A percentile compares a stretch with the other conserved stretches of the same genome.
These are phyloP conservation scores for Nasonia vitripennis DNA, from an alignment of 1,140 invertebrate species.

Conservation along the genomic window DNA sequence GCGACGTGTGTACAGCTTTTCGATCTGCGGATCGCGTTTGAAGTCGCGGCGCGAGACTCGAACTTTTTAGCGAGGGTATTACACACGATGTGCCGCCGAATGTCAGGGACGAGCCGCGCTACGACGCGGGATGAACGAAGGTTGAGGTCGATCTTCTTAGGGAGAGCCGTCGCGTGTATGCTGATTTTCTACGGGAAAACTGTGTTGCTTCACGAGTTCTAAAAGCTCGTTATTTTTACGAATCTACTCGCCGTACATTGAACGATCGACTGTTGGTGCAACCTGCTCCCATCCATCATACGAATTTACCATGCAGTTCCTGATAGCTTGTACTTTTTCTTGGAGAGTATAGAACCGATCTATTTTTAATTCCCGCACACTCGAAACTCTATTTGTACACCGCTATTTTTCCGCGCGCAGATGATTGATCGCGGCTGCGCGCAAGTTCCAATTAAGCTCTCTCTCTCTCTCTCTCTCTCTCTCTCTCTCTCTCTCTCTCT, in stretches of 20 bases:
- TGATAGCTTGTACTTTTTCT: not conserved
- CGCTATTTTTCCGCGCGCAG: not conserved
- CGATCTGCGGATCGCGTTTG: not conserved
- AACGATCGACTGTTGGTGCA: not conserved
- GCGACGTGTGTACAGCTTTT: not conserved
- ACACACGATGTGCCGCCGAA: not conserved
- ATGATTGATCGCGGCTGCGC: not conserved
- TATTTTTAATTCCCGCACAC: not conserved
- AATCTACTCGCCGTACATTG: not conserved
- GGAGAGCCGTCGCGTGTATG: not conserved
- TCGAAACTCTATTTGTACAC: not conserved
- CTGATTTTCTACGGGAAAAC: not conserved
- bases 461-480: no score
- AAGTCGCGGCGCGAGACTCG: not conserved
- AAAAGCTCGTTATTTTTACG: not conserved
- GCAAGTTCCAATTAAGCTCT: conserved; percentile 9
- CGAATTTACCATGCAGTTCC: not conserved
- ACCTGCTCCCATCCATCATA: not conserved
- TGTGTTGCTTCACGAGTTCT: not conserved
- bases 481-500: no score
- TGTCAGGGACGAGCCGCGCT: conserved; percentile 8
- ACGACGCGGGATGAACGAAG: not conserved
- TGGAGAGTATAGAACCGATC: not conserved
- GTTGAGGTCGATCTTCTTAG: not conserved
- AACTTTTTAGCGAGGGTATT: not conserved